Base-by-base conservation (phyloP, 2,888 invertebrate genomes). In the Bursaphelenchus okinawaensis region DNA sequence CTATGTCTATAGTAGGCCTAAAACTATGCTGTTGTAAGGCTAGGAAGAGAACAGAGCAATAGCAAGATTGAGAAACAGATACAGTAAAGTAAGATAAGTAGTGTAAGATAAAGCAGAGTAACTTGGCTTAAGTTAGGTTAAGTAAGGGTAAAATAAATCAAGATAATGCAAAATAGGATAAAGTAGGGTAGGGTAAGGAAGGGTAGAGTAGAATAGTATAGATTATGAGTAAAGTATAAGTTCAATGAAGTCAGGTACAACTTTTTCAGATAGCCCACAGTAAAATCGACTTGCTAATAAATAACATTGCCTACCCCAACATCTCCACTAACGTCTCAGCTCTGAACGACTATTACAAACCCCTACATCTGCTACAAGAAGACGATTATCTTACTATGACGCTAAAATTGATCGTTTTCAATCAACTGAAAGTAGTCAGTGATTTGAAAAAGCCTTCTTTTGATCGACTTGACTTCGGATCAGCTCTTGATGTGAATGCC, bases 401-500 rank as follows among this genome's bases (percentile, higher is more conserved):
- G 16, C 12, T 26, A 12, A 54, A 26, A 23, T 54, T 26, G 54
- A n/a, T 54, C 19, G 54, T 54, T 26, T 23, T 26, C 19, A 54
- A 24, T 26, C 54, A 54, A 54, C 23, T 3, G 19, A 54, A 24
- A 24, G 4, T 54, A 1, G 19, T 23, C 2, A 6, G 19, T 26
- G 23, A 24, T 26, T 54, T 54, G 54, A 40, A 40, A 40, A 40
- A 40, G 40, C 12, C 40, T 40, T 40, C 40, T 1, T 40, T 40
- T n/a, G 40, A 40, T 40, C 40, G 40, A 1, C 40, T 40, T 40
- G 54, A 54, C 19, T 54, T 54, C 75, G 65, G 66, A 63, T 65
- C 28, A 28, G 59, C 8, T 22, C 60, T 24, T 70, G 74, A 7
- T 7, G 91, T 92, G 8, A 92, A 92, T 84, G 92, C 92, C 1